phyloP scores from a whole-genome alignment of 2,113 vertebrate species.

The Enhydra lutris region DNA sequence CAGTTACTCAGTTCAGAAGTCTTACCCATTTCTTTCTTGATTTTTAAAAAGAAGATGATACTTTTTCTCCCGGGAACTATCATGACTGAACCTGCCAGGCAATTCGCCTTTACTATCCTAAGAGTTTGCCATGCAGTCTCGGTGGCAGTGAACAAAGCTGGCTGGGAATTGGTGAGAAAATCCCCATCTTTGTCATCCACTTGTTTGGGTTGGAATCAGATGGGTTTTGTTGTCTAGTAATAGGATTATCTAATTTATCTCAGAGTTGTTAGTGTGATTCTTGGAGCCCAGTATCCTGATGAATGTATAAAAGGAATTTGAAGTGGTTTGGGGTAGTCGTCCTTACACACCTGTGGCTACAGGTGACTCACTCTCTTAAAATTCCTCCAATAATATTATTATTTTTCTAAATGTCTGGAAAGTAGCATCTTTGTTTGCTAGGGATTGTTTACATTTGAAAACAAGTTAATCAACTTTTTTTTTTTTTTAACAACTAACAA shows the following conservation, averaged over 20 bases:
- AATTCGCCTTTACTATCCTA: accelerated
- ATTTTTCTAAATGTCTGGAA: conserved; percentile 68
- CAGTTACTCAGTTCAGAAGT: not conserved
- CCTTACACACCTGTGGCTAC: not conserved
- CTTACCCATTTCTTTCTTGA: not conserved
- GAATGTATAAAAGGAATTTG: not conserved
- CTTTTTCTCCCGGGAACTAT: not conserved
- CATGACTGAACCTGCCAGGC: not conserved
- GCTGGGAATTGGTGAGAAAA: not conserved
- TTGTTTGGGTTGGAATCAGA: not conserved
- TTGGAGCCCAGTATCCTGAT: not conserved
- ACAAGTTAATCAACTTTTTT: not conserved
- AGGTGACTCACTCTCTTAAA: conserved; percentile 59
- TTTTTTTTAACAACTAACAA: not conserved
- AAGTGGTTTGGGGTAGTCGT: not conserved
- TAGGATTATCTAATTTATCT: not conserved
- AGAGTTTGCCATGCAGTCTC: not conserved
- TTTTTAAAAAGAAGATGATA: not conserved
- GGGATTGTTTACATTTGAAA: conserved; percentile 41
- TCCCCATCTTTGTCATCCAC: not conserved
- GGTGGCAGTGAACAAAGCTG: accelerated
- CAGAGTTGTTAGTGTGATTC: not conserved
- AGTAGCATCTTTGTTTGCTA: conserved; percentile 11
- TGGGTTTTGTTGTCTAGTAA: not conserved
- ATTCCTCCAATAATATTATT: conserved; percentile 62